Conservation (phyloP, 2,888 invertebrate genomes). For the Rhagium mordax region DNA sequence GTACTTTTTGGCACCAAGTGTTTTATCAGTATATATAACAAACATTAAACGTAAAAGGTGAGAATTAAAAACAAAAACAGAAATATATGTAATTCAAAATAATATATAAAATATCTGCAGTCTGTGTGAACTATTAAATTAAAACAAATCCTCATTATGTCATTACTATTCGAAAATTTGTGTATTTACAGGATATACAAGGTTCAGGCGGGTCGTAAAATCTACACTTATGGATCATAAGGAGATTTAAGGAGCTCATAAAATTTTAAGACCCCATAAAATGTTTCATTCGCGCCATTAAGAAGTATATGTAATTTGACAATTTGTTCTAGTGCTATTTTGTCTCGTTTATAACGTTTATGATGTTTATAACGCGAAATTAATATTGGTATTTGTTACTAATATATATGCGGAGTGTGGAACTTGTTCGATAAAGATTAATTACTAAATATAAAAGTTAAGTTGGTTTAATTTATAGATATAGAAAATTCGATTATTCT, state of each 20-base stretch:
- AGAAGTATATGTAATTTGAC: conserved; percentile 30
- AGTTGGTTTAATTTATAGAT: too few relatives aligned
- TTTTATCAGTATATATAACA: too few relatives aligned
- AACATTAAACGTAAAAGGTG: too few relatives aligned
- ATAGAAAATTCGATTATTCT: too few relatives aligned
- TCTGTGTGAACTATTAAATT: background rate
- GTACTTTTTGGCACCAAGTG: too few relatives aligned
- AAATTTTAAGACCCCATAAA: conserved; percentile 45
- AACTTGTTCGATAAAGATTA: too few relatives aligned
- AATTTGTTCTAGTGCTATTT: conserved; percentile 39
- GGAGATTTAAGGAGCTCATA: conserved; percentile 38
- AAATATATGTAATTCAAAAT: too few relatives aligned
- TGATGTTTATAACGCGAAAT: background rate
- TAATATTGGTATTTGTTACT: background rate
- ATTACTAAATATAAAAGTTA: too few relatives aligned
- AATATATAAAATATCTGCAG: too few relatives aligned
- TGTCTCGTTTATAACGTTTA: background rate
- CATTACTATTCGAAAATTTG: background rate
- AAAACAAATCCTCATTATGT: background rate
- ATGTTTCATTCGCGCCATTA: conserved; percentile 41
- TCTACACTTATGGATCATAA: conserved; percentile 33
- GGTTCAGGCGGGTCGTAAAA: conserved; percentile 14
- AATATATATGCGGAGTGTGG: too few relatives aligned
- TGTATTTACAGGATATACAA: background rate
- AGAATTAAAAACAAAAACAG: too few relatives aligned